Evolutionary conservation across 2,888 invertebrate species (phyloP).

Genomic region (Athripsodes cinereus): DNA sequence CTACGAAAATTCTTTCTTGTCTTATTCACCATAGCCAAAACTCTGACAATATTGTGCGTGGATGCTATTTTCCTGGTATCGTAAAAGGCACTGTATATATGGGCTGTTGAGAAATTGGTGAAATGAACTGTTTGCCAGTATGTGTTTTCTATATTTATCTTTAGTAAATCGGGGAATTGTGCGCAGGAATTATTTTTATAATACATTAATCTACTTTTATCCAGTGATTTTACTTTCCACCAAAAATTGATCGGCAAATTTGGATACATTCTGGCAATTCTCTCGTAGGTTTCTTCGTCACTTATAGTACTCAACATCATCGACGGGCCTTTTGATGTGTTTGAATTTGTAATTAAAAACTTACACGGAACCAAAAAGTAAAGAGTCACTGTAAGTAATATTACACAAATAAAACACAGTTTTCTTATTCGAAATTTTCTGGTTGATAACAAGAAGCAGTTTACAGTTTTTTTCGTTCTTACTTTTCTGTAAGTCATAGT

Average conservation of each 20-base stretch:
- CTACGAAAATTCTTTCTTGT: slow-evolving; percentile 81
- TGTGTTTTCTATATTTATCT: slow-evolving; percentile 7
- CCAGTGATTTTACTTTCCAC: background rate
- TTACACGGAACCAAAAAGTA: too few species aligned
- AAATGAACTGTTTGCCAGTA: slow-evolving; percentile 10
- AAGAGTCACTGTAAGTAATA: too few species aligned
- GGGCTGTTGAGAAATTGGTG: background rate
- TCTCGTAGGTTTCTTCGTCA: background rate
- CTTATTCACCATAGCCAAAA: slow-evolving; percentile 84
- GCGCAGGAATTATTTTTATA: slow-evolving; percentile 9
- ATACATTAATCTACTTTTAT: background rate
- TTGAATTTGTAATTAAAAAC: too few species aligned
- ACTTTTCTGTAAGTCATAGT: too few species aligned
- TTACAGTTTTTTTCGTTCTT: too few species aligned
- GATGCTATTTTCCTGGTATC: slow-evolving; percentile 53
- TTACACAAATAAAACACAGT: too few species aligned
- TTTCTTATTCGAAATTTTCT: too few species aligned
- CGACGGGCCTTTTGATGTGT: too few species aligned
- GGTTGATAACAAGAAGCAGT: too few species aligned
- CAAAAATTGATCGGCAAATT: slow-evolving; percentile 9
- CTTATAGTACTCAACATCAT: background rate
- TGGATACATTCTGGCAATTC: background rate
- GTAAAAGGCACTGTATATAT: slow-evolving; percentile 47
- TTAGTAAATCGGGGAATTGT: slow-evolving; percentile 5
- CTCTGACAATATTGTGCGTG: slow-evolving; percentile 61